phyloP scores from a whole-genome alignment of 2,888 invertebrate species.

The Embidobia sp. region DNA sequence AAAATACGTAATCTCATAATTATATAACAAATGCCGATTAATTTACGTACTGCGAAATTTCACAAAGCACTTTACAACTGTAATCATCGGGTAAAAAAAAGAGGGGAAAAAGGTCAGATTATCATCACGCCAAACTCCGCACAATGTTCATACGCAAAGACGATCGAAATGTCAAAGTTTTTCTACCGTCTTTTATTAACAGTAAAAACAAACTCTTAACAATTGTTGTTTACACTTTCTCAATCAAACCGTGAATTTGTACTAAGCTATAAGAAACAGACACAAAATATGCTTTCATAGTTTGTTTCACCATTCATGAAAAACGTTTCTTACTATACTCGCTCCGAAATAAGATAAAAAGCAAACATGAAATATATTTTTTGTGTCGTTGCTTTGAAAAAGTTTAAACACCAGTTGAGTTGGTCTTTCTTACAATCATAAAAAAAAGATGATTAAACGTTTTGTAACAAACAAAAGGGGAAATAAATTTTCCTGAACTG shows the following conservation, averaged over 20 bases:
- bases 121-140: conserved; percentile 12
- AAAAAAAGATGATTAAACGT: conserved; percentile 5
- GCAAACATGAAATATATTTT: background rate
- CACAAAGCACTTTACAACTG: conserved; percentile 57
- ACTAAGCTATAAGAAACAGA: background rate
- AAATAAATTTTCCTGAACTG: conserved; percentile 12
- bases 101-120: background rate
- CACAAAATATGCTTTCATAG: conserved; percentile 12
- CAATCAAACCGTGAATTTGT: conserved; percentile 4
- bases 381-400: conserved; percentile 17
- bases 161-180: conserved; percentile 14
- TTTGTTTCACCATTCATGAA: background rate
- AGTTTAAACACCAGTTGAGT: conserved; percentile 6
- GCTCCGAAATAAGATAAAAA: background rate
- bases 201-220: conserved; percentile 27
- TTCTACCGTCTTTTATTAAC: conserved; percentile 23
- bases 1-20: conserved; percentile 61
- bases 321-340: background rate
- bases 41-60: conserved; percentile 55
- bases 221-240: conserved; percentile 20
- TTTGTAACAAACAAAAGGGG: conserved; percentile 3
- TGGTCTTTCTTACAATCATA: conserved; percentile 1
- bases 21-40: conserved; percentile 59
- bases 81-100: conserved; percentile 5
- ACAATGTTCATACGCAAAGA: conserved; percentile 20